Evolutionary conservation across 2,797 vertebrate genomes (phyloP), one percentile per base, ranked within the genome.

Genomic region (Siniperca undulata): DNA sequence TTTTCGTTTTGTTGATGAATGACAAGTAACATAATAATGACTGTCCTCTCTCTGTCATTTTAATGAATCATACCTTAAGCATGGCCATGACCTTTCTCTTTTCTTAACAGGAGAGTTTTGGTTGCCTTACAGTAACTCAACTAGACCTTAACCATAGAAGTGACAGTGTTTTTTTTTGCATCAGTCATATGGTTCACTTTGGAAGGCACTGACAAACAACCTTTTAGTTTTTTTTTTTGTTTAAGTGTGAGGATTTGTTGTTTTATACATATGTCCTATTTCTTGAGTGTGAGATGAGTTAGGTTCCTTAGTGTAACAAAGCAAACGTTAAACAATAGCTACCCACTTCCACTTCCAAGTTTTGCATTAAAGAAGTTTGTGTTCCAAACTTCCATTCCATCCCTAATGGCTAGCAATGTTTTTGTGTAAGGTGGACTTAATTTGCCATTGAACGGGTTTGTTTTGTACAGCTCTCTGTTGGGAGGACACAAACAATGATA

Each of bases 401-500:
- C 30, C 38, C 30, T 67, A 58, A 61, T 80, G 38, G 72, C 66
- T 55, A n/a, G 19, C 10, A 17, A 7, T 52, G n/a, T 60, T 74
- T 27, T 17, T 30, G 11, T 60, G 55, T 11, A 24, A 14, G 20
- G 3, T 22, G 52, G 59, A 67, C 46, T 52, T 78, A 36, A 77
- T 83, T 70, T 46, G 7, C 48, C 17, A 1, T 5, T 12, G 22
- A 66, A 44, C 74, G 3, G 2, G 6, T 0, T 70, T 66, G n/a
- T 55, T 78, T 30, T 42, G 36, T 24, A 12, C 34, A 59, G 42
- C 48, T 71, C 72, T 70, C 56, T 42, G 34, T 30, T 44, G 20
- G 59, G 48, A 77, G 30, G 42, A 61, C 67, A 65, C 38, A 74
- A 86, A 62, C 77, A 59, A 7, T 61, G 44, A 44, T 66, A 30